Conservation (phyloP, 2,888 invertebrate genomes). For the Nezara viridula region DNA sequence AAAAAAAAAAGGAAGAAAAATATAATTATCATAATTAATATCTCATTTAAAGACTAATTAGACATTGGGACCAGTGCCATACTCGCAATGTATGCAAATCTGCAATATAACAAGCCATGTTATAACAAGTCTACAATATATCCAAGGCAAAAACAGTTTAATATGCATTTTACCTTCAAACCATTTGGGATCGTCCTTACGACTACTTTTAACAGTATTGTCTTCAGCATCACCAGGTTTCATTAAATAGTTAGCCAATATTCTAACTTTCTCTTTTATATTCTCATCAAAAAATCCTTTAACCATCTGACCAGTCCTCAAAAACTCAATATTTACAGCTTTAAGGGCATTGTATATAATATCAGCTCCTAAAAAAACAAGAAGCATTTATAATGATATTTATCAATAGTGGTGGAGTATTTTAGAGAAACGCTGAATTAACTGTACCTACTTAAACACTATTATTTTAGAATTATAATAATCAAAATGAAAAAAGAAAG, state of each 20-base stretch:
- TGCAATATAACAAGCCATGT: no score
- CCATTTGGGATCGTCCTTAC: constrained; percentile 83
- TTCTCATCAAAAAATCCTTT: constrained; percentile 82
- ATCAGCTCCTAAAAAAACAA: constrained; percentile 75
- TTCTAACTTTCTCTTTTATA: constrained; percentile 73
- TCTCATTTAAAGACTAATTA: no score
- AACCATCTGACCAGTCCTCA: constrained; percentile 79
- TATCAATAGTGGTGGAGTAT: not conserved
- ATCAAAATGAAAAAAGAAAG: no score
- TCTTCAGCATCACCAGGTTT: constrained; percentile 68
- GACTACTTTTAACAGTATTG: constrained; percentile 75
- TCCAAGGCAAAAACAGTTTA: not conserved
- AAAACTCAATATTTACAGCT: constrained; percentile 77
- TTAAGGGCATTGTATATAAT: constrained; percentile 79
- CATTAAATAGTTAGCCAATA: constrained; percentile 70
- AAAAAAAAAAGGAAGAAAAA: no score
- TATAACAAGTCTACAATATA: not conserved
- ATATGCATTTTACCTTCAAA: constrained; percentile 75
- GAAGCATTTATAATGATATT: constrained; percentile 63
- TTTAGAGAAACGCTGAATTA: not conserved
- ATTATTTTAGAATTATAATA: no score
- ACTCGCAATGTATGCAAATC: no score
- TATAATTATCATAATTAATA: no score
- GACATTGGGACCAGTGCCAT: no score
- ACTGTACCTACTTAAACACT: no score